Conservation (phyloP, 2,888 invertebrate genomes). For the Pterostichus niger region DNA sequence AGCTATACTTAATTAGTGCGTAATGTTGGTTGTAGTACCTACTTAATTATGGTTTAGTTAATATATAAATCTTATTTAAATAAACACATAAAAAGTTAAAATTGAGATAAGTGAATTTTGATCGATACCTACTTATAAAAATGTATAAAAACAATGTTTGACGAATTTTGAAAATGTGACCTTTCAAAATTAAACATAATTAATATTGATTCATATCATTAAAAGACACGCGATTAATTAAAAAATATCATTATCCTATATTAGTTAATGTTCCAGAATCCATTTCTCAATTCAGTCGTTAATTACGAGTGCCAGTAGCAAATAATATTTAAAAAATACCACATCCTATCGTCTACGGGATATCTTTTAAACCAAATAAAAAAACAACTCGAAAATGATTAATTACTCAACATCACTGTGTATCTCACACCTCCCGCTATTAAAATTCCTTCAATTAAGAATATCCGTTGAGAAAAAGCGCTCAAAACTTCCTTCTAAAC, state of each 20-base stretch:
- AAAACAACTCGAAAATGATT: conserved; percentile 48
- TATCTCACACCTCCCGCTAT: conserved; percentile 46
- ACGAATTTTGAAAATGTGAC: conserved; percentile 17
- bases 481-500: conserved; percentile 76
- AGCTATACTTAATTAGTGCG: too few species aligned
- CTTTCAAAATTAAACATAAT: conserved; percentile 5
- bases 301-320: conserved; percentile 46
- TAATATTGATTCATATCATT: conserved; percentile 32
- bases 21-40: too few species aligned
- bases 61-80: too few species aligned
- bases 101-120: too few species aligned
- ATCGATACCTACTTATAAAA: not conserved
- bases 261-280: conserved; percentile 21
- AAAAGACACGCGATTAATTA: conserved; percentile 15
- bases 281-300: conserved; percentile 28
- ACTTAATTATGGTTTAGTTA: too few species aligned
- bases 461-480: conserved; percentile 59
- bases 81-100: too few species aligned
- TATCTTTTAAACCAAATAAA: conserved; percentile 31
- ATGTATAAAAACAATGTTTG: not conserved
- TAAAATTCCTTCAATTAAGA: conserved; percentile 57
- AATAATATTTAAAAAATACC: conserved; percentile 52
- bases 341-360: conserved; percentile 31
- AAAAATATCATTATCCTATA: conserved; percentile 37
- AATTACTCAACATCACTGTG: conserved; percentile 38